phyloP scores from a whole-genome alignment of 2,113 vertebrate genomes.

The Myxocyprinus asiaticus region DNA sequence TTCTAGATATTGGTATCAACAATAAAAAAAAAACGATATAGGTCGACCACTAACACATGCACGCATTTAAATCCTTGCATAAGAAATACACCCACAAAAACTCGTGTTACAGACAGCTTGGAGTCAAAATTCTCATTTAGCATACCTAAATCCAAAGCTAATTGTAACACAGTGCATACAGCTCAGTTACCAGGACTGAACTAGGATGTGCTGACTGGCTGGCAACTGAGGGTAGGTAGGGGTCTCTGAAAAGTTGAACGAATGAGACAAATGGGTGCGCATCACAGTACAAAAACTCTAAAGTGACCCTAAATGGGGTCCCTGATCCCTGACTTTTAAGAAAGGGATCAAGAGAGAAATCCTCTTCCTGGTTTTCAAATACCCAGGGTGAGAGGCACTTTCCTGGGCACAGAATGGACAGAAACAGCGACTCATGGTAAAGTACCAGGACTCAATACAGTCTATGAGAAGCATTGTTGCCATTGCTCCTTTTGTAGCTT shows the following conservation, averaged over 20 bases:
- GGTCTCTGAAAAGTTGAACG: too few relatives aligned
- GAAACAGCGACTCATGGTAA: too few relatives aligned
- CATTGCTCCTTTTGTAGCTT: not conserved
- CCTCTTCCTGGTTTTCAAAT: not conserved
- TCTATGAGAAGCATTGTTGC: not conserved
- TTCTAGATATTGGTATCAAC: too few relatives aligned
- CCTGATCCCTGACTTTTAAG: not conserved
- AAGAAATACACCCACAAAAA: constrained; percentile 1
- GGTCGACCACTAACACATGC: too few relatives aligned
- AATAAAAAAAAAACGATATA: too few relatives aligned
- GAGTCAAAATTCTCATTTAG: not conserved
- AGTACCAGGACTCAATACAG: not conserved
- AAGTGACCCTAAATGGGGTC: not conserved
- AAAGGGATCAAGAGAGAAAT: not conserved
- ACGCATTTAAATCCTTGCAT: not conserved
- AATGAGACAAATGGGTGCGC: not conserved
- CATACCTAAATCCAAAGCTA: not conserved
- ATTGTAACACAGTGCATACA: constrained; percentile 9
- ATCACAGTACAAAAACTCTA: constrained; percentile 14
- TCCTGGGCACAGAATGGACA: not conserved
- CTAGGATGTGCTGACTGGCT: too few relatives aligned
- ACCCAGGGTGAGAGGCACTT: constrained; percentile 29
- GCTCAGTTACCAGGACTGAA: not conserved
- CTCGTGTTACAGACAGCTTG: not conserved
- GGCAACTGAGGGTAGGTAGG: too few relatives aligned